A percentile compares a stretch with the other conserved stretches of the same genome.
Conservation (phyloP, 1,140 invertebrate species). For the Drosophila ficusphila region DNA sequence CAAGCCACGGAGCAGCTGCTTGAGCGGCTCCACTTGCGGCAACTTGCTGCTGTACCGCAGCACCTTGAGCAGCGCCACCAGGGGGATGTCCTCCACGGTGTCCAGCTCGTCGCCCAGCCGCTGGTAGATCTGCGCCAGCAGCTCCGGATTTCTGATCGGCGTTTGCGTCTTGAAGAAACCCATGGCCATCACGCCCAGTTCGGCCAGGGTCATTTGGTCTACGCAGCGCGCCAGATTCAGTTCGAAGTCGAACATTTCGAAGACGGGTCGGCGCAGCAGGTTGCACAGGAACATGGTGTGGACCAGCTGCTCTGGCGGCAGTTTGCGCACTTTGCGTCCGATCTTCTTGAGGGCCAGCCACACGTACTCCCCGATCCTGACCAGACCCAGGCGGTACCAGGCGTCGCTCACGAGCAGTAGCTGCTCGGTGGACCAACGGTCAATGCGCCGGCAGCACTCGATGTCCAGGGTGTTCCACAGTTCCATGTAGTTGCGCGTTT, state of each 20-base stretch:
- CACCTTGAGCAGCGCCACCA: slow-evolving; percentile 86
- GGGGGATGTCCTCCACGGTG: slow-evolving; percentile 84
- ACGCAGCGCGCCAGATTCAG: slow-evolving; percentile 83
- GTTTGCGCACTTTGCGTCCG: slow-evolving; percentile 79
- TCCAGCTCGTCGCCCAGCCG: slow-evolving; percentile 79
- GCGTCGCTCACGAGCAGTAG: slow-evolving; percentile 85
- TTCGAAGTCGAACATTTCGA: slow-evolving; percentile 86
- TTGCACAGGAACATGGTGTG: slow-evolving; percentile 86
- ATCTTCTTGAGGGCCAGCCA: slow-evolving; percentile 84
- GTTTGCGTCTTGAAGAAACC: slow-evolving; percentile 87
- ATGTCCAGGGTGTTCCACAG: slow-evolving; percentile 86
- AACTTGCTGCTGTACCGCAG: slow-evolving; percentile 83
- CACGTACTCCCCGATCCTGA: slow-evolving; percentile 83
- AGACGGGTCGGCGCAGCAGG: slow-evolving; percentile 76
- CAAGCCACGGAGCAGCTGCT: slow-evolving; percentile 71
- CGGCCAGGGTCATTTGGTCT: slow-evolving; percentile 85
- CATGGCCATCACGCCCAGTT: slow-evolving; percentile 86
- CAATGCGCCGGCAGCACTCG: slow-evolving; percentile 84
- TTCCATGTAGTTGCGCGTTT: slow-evolving; percentile 84
- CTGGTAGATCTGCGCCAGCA: slow-evolving; percentile 84
- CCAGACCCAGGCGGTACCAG: slow-evolving; percentile 84
- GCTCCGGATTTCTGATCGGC: slow-evolving; percentile 83
- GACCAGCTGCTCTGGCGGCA: slow-evolving; percentile 85
- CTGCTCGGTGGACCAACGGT: slow-evolving; percentile 79
- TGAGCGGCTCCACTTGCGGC: slow-evolving; percentile 59